Conservation (phyloP, 2,888 invertebrate species). For the Iphiclides podalirius region DNA sequence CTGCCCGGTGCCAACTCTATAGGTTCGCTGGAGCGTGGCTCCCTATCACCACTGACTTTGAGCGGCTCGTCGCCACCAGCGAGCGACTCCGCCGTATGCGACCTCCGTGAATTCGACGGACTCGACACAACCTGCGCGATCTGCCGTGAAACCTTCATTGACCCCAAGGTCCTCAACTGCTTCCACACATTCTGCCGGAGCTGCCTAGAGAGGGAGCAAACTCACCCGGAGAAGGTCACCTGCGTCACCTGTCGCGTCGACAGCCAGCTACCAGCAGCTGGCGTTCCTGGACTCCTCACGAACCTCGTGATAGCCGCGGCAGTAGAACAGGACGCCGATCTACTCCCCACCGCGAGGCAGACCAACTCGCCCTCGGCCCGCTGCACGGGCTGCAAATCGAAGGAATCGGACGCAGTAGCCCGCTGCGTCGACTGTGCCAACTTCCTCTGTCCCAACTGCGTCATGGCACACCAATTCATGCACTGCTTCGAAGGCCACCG, state of each 20-base stretch:
- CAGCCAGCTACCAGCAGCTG: slow-evolving; percentile 73
- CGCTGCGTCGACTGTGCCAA: slow-evolving; percentile 98
- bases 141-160: slow-evolving; percentile 87
- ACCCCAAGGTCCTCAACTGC: slow-evolving; percentile 88
- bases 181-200: slow-evolving; percentile 91
- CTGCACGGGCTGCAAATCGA: slow-evolving; percentile 98
- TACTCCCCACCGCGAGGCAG: slow-evolving; percentile 66
- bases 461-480: slow-evolving; percentile 99
- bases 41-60: slow-evolving; percentile 89
- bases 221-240: slow-evolving; percentile 84
- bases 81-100: slow-evolving; percentile 91
- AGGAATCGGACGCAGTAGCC: slow-evolving; percentile 95
- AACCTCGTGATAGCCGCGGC: slow-evolving; percentile 82
- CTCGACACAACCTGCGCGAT: slow-evolving; percentile 83
- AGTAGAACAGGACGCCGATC: slow-evolving; percentile 77
- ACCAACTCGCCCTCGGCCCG: slow-evolving; percentile 79
- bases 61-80: slow-evolving; percentile 93
- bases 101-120: slow-evolving; percentile 82
- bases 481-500: slow-evolving; percentile 99
- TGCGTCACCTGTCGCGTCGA: slow-evolving; percentile 85
- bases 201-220: slow-evolving; percentile 88
- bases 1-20: slow-evolving; percentile 94
- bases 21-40: slow-evolving; percentile 92
- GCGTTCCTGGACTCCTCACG: slow-evolving; percentile 83
- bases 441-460: slow-evolving; percentile 97